A percentile compares a stretch with the other conserved stretches of the same genome.
phyloP scores from a whole-genome alignment of 2,888 invertebrate genomes.

The Lasioglossum calceatum region DNA sequence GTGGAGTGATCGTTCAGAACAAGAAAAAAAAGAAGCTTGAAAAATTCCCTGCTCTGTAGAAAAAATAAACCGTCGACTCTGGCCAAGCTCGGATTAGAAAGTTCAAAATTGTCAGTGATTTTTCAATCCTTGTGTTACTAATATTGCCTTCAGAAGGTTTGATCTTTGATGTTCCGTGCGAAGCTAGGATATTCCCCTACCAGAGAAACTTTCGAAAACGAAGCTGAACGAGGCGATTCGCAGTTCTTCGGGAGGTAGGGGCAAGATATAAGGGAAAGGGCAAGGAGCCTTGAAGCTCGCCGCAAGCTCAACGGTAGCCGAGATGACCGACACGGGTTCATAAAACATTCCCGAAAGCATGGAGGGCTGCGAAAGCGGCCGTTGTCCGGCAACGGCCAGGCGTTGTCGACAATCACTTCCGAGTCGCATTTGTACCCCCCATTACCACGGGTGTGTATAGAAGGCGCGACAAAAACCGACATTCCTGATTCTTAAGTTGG shows the following conservation, averaged over 20 bases:
- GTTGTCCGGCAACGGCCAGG: constrained; percentile 38
- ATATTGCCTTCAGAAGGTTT: background rate
- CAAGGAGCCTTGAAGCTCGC: background rate
- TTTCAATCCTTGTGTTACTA: background rate
- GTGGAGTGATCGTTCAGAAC: constrained; percentile 5
- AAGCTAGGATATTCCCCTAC: background rate
- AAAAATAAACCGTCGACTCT: background rate
- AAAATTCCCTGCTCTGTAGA: background rate
- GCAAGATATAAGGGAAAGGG: background rate
- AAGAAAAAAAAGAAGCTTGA: background rate
- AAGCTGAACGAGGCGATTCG: background rate
- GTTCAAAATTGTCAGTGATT: background rate
- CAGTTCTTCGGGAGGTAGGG: background rate
- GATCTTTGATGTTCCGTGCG: background rate
- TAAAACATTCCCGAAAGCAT: constrained; percentile 24
- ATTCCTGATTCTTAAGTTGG: constrained; percentile 82
- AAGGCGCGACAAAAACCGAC: constrained; percentile 81
- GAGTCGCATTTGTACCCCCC: constrained; percentile 71
- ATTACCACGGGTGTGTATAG: constrained; percentile 75
- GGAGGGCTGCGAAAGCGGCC: constrained; percentile 46
- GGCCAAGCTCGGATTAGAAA: background rate
- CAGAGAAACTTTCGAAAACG: background rate
- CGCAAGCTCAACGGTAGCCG: constrained; percentile 18
- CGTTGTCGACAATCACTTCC: constrained; percentile 69
- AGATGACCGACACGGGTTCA: background rate